Conservation (phyloP, 2,113 vertebrate species). For the Oenanthe oenanthe region DNA sequence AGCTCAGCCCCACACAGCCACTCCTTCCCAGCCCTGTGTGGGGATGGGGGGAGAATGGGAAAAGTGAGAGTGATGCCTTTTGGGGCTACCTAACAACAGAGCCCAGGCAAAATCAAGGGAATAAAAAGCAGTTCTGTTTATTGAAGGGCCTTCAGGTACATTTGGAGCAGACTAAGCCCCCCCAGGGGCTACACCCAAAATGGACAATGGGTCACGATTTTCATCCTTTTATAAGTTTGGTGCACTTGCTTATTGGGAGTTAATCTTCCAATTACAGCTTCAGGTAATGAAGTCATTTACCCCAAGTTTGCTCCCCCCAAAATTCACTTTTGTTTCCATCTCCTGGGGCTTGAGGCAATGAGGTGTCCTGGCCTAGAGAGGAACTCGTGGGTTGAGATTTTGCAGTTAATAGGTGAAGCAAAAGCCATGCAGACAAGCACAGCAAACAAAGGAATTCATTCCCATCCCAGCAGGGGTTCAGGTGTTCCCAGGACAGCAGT, state of each 20-base stretch:
- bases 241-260: not conserved
- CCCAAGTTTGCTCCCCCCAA: not conserved
- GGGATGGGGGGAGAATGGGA: not conserved
- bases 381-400: not conserved
- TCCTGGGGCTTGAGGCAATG: not conserved
- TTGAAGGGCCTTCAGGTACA: not conserved
- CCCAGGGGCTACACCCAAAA: not conserved
- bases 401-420: not conserved
- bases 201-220: not conserved
- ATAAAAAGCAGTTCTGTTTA: not conserved
- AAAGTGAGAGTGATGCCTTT: not conserved
- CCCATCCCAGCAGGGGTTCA: not conserved
- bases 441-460: not conserved
- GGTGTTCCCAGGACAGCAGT: not conserved
- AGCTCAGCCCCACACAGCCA: not conserved
- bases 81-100: not conserved
- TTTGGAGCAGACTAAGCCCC: fast-evolving
- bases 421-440: not conserved
- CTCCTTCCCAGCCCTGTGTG: not conserved
- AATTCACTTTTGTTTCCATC: not conserved
- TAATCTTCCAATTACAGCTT: not conserved
- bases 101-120: not conserved
- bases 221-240: not conserved
- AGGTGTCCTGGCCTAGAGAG: not conserved
- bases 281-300: not conserved